phyloP scores from a whole-genome alignment of 2,113 vertebrate species.

The Eurystomus gularis region DNA sequence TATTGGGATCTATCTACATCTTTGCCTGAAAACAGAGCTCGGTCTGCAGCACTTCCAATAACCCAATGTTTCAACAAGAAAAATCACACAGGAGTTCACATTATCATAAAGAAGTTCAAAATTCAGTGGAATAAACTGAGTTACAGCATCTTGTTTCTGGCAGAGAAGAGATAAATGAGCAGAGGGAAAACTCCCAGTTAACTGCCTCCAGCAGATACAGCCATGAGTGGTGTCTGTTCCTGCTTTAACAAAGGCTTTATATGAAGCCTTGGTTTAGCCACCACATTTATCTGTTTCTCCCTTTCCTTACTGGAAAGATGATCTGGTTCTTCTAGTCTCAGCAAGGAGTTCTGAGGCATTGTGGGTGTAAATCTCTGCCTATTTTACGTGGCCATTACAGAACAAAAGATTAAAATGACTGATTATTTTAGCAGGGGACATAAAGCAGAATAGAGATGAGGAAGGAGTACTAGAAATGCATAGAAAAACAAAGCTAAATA shows the following conservation, averaged over 20 bases:
- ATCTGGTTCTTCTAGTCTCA: background rate
- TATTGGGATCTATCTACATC: background rate
- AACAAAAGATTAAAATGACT: background rate
- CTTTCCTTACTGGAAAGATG: background rate
- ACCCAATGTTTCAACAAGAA: background rate
- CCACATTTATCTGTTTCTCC: background rate
- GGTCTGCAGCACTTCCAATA: background rate
- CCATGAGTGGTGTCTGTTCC: background rate
- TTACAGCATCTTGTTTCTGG: background rate
- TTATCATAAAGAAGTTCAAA: background rate
- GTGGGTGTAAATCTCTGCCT: background rate
- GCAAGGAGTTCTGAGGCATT: background rate
- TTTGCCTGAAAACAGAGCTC: background rate
- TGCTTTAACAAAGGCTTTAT: background rate
- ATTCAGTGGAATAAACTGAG: background rate
- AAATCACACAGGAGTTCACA: background rate
- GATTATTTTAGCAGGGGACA: background rate
- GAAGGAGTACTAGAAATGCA: background rate
- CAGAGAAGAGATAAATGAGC: background rate
- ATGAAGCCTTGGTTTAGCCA: background rate
- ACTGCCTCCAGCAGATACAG: background rate
- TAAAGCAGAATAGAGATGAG: background rate
- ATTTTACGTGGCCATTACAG: background rate
- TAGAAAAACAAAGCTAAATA: background rate
- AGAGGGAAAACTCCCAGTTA: background rate